These are phyloP conservation scores for Chaetodon trifascialis DNA, from an alignment of 2,113 vertebrate species.

Conservation along the genomic window DNA sequence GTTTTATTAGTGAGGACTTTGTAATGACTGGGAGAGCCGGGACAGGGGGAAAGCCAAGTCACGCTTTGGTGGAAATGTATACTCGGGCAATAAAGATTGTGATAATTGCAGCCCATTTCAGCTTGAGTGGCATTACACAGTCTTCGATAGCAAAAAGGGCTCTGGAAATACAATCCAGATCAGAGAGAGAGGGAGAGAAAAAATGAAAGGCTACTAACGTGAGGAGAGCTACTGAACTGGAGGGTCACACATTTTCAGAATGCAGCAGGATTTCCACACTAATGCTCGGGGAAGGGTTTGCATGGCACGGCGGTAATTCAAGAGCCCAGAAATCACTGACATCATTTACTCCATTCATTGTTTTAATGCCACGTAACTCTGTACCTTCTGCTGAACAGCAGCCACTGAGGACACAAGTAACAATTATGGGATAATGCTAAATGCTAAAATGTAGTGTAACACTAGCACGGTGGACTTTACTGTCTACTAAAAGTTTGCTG, in stretches of 20 bases:
- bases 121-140: constrained; percentile 67
- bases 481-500: not conserved
- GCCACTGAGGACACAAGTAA: not conserved
- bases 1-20: constrained; percentile 76
- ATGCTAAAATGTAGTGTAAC: constrained; percentile 5
- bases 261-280: constrained; percentile 52
- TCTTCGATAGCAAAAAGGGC: constrained; percentile 44
- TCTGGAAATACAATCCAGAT: constrained; percentile 71
- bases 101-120: constrained; percentile 70
- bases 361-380: not conserved
- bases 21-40: constrained; percentile 58
- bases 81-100: constrained; percentile 72
- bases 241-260: constrained; percentile 32
- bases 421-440: constrained; percentile 7
- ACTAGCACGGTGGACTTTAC: not conserved
- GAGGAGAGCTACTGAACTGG: constrained; percentile 59
- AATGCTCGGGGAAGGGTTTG: constrained; percentile 39
- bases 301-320: constrained; percentile 41
- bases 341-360: constrained; percentile 8
- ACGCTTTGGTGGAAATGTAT: constrained; percentile 77
- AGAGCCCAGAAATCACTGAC: constrained; percentile 23
- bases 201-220: constrained; percentile 46
- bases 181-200: constrained; percentile 15
- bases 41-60: constrained; percentile 59
- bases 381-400: constrained; percentile 4